These are phyloP conservation scores for Glossosoma conforme DNA, from an alignment of 1,140 invertebrate species.

Conservation along the genomic window DNA sequence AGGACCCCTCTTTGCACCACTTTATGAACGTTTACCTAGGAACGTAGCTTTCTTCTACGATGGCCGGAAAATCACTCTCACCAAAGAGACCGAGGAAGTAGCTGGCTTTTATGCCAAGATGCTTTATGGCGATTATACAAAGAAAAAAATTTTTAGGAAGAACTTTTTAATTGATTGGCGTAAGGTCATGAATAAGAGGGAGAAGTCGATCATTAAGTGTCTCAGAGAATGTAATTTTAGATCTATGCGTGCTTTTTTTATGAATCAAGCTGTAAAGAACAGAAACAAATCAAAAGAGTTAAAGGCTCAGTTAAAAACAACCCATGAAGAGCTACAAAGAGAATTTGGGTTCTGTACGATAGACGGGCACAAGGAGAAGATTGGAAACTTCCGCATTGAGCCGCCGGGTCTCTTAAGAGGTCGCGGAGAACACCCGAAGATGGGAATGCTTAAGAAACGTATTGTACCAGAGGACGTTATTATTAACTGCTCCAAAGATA, in stretches of 20 bases:
- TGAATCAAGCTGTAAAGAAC: conserved; percentile 82
- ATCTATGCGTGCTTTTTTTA: conserved; percentile 78
- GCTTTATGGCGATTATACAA: conserved; percentile 98
- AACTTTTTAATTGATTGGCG: conserved; percentile 96
- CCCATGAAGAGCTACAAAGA: conserved; percentile 85
- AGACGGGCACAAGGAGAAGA: conserved; percentile 98
- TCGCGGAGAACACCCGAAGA: conserved; percentile 98
- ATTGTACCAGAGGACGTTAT: conserved; percentile 93
- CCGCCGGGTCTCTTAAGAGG: conserved; percentile 95
- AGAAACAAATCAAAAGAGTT: conserved; percentile 88
- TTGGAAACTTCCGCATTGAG: conserved; percentile 98
- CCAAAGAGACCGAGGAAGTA: conserved; percentile 86
- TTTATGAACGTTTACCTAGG: conserved; percentile 87
- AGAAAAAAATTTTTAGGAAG: conserved; percentile 90
- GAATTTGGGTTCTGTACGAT: conserved; percentile 96
- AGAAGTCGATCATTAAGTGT: conserved; percentile 77
- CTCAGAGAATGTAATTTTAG: conserved; percentile 94
- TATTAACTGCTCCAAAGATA: conserved; percentile 96
- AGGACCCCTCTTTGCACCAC: conserved; percentile 95
- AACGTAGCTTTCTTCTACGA: conserved; percentile 91
- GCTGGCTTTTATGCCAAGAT: conserved; percentile 97
- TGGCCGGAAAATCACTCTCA: conserved; percentile 82
- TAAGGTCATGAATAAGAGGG: conserved; percentile 82
- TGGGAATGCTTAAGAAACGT: conserved; percentile 94
- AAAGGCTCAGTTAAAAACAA: conserved; percentile 76